phyloP scores from a whole-genome alignment of 2,888 invertebrate species.

The Hemicrepidius hirtus region DNA sequence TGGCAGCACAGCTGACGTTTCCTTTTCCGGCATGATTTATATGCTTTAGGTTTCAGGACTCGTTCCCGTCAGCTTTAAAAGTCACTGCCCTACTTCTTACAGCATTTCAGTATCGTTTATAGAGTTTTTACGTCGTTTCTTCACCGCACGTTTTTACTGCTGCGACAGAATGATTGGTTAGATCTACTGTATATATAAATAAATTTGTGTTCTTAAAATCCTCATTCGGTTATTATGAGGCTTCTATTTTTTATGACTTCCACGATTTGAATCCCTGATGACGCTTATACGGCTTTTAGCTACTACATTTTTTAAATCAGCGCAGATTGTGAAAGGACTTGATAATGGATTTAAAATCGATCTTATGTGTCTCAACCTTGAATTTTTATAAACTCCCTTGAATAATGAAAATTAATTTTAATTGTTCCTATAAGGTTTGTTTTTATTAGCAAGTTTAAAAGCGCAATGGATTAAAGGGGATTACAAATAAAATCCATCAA shows the following conservation, averaged over 20 bases:
- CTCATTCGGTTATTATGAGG: slow-evolving; percentile 18
- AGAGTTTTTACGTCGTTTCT: slow-evolving; percentile 28
- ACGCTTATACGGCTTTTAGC: background rate
- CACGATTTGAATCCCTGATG: slow-evolving; percentile 4
- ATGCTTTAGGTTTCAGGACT: slow-evolving; percentile 29
- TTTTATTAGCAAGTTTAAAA: background rate
- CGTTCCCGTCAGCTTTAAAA: slow-evolving; percentile 35
- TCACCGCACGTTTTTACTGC: slow-evolving; percentile 27
- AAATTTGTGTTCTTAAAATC: slow-evolving; percentile 28
- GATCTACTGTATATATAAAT: slow-evolving; percentile 29
- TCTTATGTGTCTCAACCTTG: too few relatives aligned
- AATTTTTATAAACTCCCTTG: slow-evolving; percentile 4
- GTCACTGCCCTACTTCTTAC: slow-evolving; percentile 33
- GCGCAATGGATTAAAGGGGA: slow-evolving; percentile 3
- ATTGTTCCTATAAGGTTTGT: slow-evolving; percentile 9
- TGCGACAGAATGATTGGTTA: slow-evolving; percentile 30
- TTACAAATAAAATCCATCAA: slow-evolving; percentile 24
- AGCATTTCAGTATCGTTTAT: slow-evolving; percentile 28
- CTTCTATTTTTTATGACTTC: slow-evolving; percentile 7
- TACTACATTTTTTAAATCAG: too few relatives aligned
- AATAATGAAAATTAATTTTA: slow-evolving; percentile 19
- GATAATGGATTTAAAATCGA: slow-evolving; percentile 3
- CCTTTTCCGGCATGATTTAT: slow-evolving; percentile 30
- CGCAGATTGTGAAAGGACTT: background rate
- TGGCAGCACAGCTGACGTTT: slow-evolving; percentile 27